phyloP scores from a whole-genome alignment of 2,797 vertebrate species.

The Lophotriccus pileatus region DNA sequence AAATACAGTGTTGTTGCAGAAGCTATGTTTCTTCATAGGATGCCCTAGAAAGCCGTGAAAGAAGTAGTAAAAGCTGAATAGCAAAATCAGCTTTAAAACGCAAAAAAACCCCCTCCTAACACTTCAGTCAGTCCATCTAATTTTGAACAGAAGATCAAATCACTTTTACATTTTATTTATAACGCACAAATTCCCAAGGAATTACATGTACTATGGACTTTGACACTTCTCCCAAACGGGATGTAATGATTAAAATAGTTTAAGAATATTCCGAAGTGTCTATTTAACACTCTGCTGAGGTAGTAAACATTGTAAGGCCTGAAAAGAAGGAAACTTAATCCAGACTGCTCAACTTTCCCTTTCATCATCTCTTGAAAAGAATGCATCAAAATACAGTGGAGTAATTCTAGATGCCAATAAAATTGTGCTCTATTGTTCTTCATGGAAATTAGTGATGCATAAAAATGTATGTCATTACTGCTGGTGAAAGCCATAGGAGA shows the following conservation, averaged over 20 bases:
- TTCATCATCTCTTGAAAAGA: slow-evolving; percentile 38
- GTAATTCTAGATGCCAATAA: slow-evolving; percentile 62
- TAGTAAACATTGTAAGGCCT: background rate
- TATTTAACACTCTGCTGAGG: background rate
- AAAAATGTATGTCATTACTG: slow-evolving; percentile 70
- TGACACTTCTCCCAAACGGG: background rate
- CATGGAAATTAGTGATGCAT: slow-evolving; percentile 71
- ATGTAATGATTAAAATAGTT: background rate
- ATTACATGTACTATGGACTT: background rate
- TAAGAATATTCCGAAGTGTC: background rate
- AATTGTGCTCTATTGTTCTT: slow-evolving; percentile 72
- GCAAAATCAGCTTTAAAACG: background rate
- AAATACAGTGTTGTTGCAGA: background rate
- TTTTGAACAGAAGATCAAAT: background rate
- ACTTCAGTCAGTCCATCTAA: background rate
- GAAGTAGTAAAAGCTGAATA: background rate
- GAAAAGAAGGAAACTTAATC: slow-evolving; percentile 14
- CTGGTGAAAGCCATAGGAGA: slow-evolving; percentile 64
- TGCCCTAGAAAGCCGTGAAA: background rate
- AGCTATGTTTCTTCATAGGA: background rate
- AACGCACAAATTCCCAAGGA: background rate
- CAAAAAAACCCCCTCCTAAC: background rate
- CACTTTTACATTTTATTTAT: background rate
- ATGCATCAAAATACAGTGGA: background rate
- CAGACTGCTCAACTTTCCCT: background rate